Percentiles rank a stretch among this genome's conserved stretches.
These are phyloP conservation scores for Smittia aterrima DNA, from an alignment of 2,888 invertebrate genomes.

Conservation along the genomic window DNA sequence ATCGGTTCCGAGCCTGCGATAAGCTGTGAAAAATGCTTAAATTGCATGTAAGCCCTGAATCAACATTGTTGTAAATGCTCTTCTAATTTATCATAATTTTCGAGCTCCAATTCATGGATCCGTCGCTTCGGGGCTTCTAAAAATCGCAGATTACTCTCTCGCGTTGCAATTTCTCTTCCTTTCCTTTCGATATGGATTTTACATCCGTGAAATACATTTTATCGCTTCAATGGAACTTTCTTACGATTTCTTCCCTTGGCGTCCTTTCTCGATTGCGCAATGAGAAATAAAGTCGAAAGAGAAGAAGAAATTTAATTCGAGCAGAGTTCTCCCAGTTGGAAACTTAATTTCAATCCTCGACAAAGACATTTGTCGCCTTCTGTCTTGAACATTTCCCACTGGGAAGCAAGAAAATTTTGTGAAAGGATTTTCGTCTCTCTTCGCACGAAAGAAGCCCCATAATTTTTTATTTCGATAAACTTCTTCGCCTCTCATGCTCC, in stretches of 20 bases:
- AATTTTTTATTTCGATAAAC: neutral
- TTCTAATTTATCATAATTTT: conserved; percentile 14
- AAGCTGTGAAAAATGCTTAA: neutral
- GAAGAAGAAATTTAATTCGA: no score
- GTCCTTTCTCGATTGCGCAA: no score
- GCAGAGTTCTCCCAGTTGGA: no score
- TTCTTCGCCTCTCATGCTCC: neutral
- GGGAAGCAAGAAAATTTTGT: neutral
- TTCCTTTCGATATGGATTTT: no score
- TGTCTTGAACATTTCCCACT: neutral
- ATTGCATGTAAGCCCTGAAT: neutral
- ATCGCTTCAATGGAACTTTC: neutral
- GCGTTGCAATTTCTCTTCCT: no score
- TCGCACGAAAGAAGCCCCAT: neutral
- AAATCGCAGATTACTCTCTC: no score
- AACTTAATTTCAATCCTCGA: no score
- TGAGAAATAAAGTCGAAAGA: no score
- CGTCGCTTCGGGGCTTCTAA: neutral
- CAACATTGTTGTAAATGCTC: conserved; percentile 14
- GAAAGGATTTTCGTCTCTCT: neutral
- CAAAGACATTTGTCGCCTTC: no score
- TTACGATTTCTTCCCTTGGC: neutral
- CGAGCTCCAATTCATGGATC: neutral
- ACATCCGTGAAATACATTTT: neutral
- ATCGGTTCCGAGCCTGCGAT: no score